Base-by-base conservation (phyloP, 30 jellyfish, hydroid and myxozoan genomes). In the Nemopilema nomurai region DNA sequence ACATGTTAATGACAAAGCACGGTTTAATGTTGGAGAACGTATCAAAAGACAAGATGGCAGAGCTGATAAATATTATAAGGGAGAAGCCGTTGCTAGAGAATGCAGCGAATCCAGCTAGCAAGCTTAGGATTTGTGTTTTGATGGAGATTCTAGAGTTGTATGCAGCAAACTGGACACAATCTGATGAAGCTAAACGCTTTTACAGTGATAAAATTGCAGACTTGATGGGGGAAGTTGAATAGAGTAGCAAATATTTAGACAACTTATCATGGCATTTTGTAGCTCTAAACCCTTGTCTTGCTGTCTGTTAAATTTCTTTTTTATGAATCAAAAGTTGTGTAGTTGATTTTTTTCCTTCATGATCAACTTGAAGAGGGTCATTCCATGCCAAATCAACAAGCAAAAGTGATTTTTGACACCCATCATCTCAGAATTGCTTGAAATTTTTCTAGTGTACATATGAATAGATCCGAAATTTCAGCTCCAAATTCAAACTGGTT, bases 131-230 rank as follows among this genome's bases (percentile, higher is more conserved):
- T 52, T 91, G 97, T 74, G 66, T 89, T 21, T 74, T 91, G 25
- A 30, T 91, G 9, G 96, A 91, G 78, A 62, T 91, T 4, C 75
- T 91, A 0, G 97, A 91, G 76, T 53, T 74, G 50, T 81, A 82
- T 71, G 97, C 97, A 19, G 77, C 87, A 17, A 62, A 64, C 50
- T 91, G 97, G 97, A 31, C 51, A 21, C 79, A 78, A 80, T 49
- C 86, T 30, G 79, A 91, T 3, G 92, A 82, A 1, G 79, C 80
- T 28, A 70, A 23, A 74, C 51, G 29, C 13, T 80, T 64, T 28
- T 91, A 91, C 57, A 76, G 78, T 27, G 90, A 91, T 50, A 28
- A 70, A 17, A 29, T 63, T 18, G 90, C 77, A 0, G 85, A 69
- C 13, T 62, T 71, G 52, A 67, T 78, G 77, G 80, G 71, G 41